Conservation (phyloP, 2,797 vertebrate genomes). For the Aythya fuligula region DNA sequence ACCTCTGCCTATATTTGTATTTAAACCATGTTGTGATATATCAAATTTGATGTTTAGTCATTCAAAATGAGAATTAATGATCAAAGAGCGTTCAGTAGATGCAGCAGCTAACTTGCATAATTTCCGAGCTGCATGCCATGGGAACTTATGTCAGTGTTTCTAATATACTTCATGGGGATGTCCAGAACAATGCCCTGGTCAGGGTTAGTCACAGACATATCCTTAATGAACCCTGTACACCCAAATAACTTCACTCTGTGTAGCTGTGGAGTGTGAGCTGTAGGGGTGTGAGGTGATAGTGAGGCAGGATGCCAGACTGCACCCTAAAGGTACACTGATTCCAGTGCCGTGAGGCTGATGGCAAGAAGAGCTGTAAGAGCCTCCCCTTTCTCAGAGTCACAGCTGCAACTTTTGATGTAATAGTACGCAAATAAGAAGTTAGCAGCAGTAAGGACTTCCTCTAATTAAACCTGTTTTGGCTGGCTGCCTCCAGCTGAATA, state of each 20-base stretch:
- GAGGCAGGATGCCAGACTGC: neutral
- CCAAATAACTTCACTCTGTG: neutral
- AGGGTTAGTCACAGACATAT: neutral
- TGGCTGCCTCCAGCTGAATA: neutral
- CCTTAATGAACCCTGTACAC: neutral
- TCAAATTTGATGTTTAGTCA: neutral
- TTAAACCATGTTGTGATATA: neutral
- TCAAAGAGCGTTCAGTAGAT: neutral
- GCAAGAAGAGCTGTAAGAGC: neutral
- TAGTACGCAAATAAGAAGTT: neutral
- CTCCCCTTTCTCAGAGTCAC: neutral
- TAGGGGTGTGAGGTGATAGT: neutral
- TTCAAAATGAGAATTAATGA: neutral
- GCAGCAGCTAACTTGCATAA: neutral
- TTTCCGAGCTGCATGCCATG: neutral
- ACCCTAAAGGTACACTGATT: neutral
- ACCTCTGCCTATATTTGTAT: neutral
- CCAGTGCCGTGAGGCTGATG: rapidly evolving
- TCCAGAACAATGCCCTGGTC: neutral
- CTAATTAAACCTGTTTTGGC: neutral
- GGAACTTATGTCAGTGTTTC: neutral
- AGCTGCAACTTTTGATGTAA: neutral
- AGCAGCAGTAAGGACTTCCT: neutral
- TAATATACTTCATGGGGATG: neutral
- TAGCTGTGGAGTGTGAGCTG: rapidly evolving